Evolutionary conservation across 2,797 vertebrate species (phyloP).

Genomic region (Cetoscarus ocellatus): DNA sequence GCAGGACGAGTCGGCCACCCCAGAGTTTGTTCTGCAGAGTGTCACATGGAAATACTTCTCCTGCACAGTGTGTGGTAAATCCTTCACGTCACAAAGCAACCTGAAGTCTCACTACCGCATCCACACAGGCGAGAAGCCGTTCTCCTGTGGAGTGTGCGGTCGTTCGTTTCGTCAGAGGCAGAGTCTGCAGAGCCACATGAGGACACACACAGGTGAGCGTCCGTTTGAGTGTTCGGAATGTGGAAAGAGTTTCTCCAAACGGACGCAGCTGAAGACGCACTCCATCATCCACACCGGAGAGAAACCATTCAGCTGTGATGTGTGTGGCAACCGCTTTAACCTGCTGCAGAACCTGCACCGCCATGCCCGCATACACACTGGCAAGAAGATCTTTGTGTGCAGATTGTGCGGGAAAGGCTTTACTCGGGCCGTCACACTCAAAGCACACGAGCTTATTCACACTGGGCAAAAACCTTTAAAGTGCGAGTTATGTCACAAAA

Average conservation of each 20-base stretch:
- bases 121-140: constrained; percentile 76
- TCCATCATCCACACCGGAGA: constrained; percentile 76
- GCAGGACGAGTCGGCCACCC: accelerated
- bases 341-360: constrained; percentile 82
- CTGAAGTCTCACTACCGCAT: constrained; percentile 68
- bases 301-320: constrained; percentile 73
- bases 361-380: constrained; percentile 75
- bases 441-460: constrained; percentile 83
- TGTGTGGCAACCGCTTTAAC: constrained; percentile 82
- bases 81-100: constrained; percentile 72
- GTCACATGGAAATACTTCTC: constrained; percentile 52
- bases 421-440: constrained; percentile 80
- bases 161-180: constrained; percentile 73
- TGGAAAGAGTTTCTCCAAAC: constrained; percentile 79
- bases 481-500: constrained; percentile 78
- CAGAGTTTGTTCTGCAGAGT: constrained; percentile 26
- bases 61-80: constrained; percentile 73
- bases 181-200: constrained; percentile 72
- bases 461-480: constrained; percentile 80
- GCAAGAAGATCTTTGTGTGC: constrained; percentile 78
- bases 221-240: constrained; percentile 74
- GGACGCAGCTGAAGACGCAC: constrained; percentile 81
- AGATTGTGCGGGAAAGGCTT: constrained; percentile 80
- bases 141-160: constrained; percentile 68
- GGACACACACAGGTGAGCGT: constrained; percentile 73